phyloP scores from a whole-genome alignment of 2,797 vertebrate genomes.

The Acanthornis magna region DNA sequence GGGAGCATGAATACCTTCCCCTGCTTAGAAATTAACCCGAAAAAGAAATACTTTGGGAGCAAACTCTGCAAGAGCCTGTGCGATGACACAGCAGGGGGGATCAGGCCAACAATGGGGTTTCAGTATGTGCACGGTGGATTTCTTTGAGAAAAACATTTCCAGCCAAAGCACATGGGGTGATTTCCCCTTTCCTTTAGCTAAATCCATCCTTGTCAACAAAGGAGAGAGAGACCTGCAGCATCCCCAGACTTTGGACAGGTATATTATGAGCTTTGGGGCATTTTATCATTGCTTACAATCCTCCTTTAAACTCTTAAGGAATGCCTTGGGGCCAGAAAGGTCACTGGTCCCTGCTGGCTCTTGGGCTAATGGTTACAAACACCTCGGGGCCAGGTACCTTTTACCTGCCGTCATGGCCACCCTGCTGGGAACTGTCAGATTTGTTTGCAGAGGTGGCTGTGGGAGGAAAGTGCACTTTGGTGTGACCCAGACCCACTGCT shows the following conservation, averaged over 20 bases:
- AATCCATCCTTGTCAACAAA: neutral
- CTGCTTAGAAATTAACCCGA: neutral
- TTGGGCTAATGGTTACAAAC: neutral
- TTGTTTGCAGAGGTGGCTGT: neutral
- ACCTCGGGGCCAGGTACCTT: fast-evolving
- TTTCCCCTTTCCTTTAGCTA: neutral
- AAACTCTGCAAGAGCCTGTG: neutral
- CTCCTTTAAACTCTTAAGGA: neutral
- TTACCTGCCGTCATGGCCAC: fast-evolving
- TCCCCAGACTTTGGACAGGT: neutral
- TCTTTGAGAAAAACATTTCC: neutral
- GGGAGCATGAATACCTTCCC: neutral
- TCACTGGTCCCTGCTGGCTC: neutral
- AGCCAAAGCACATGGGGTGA: neutral
- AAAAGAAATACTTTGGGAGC: neutral
- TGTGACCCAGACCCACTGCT: neutral
- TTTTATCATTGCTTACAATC: neutral
- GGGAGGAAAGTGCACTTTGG: neutral
- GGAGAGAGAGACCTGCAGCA: neutral
- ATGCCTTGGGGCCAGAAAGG: neutral
- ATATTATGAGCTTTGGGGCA: neutral
- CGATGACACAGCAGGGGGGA: neutral
- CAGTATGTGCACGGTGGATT: neutral
- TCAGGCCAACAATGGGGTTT: fast-evolving
- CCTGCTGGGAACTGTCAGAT: neutral